phyloP scores from a whole-genome alignment of 2,888 invertebrate species.

The Tetheella fluctuosa region DNA sequence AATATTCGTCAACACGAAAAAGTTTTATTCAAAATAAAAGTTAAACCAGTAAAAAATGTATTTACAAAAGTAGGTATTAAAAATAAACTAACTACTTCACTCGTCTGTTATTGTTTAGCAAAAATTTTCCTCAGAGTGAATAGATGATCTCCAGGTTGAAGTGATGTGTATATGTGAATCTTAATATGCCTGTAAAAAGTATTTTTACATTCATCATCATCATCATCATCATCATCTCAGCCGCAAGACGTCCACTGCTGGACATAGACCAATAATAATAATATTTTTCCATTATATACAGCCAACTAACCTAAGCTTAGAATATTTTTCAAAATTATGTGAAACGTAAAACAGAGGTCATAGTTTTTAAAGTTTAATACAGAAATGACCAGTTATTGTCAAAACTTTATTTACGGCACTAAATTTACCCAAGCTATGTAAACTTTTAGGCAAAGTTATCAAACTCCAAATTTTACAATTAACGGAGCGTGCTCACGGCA shows the following conservation, averaged over 20 bases:
- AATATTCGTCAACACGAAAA: background rate
- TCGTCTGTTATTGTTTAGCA: background rate
- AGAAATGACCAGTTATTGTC: slow-evolving; percentile 52
- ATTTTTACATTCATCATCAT: too few species aligned
- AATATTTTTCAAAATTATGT: background rate
- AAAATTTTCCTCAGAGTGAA: background rate
- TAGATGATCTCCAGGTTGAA: too few species aligned
- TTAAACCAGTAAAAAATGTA: background rate
- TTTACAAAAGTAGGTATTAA: background rate
- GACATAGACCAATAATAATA: too few species aligned
- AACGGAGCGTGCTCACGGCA: slow-evolving; percentile 57
- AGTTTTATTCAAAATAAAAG: background rate
- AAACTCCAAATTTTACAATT: slow-evolving; percentile 73
- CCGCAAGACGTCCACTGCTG: too few species aligned
- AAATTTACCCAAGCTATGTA: slow-evolving; percentile 39
- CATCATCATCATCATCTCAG: too few species aligned
- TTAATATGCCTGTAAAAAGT: too few species aligned
- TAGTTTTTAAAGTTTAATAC: slow-evolving; percentile 26
- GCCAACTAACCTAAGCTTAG: too few species aligned
- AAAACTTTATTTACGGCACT: slow-evolving; percentile 49
- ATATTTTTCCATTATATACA: too few species aligned
- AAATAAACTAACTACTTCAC: background rate
- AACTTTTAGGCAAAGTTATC: slow-evolving; percentile 54
- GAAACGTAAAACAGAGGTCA: slow-evolving; percentile 25
- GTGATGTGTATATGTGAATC: too few species aligned